Evolutionary conservation across 2,888 invertebrate genomes (phyloP).

Genomic region (Mactromeris polynyma): DNA sequence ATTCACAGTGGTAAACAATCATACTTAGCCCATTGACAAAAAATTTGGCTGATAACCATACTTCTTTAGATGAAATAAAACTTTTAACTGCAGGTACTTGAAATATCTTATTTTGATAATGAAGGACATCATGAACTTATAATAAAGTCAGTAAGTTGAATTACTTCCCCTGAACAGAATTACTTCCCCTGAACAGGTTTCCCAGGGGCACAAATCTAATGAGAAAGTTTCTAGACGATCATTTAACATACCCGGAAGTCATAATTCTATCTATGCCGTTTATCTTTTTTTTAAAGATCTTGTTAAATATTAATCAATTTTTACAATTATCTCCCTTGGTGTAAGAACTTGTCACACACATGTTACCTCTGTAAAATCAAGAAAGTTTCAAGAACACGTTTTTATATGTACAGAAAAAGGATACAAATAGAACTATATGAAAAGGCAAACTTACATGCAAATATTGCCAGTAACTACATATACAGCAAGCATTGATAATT

Average conservation of each 20-base stretch:
- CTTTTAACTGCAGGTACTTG: background rate
- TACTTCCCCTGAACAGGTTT: background rate
- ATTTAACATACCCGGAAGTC: background rate
- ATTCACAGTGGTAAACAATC: slow-evolving; percentile 27
- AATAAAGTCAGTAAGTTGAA: background rate
- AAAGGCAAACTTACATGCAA: slow-evolving; percentile 7
- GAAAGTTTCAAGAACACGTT: no score
- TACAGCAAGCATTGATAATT: background rate
- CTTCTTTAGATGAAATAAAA: background rate
- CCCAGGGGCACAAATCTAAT: no score
- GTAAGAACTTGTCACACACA: no score
- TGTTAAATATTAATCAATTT: no score
- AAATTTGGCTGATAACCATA: slow-evolving; percentile 5
- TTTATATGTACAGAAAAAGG: no score
- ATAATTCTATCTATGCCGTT: no score
- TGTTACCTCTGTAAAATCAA: no score
- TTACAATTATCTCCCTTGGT: no score
- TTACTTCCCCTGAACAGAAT: background rate
- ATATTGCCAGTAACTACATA: background rate
- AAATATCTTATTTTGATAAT: slow-evolving; percentile 18
- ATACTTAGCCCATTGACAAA: background rate
- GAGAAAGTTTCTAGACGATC: no score
- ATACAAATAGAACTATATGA: background rate
- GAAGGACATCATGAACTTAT: background rate
- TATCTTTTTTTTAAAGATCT: no score